A percentile compares a stretch with the other conserved stretches of the same genome.
Conservation (phyloP, 2,888 invertebrate species). For the Euspilapteryx auroguttella region DNA sequence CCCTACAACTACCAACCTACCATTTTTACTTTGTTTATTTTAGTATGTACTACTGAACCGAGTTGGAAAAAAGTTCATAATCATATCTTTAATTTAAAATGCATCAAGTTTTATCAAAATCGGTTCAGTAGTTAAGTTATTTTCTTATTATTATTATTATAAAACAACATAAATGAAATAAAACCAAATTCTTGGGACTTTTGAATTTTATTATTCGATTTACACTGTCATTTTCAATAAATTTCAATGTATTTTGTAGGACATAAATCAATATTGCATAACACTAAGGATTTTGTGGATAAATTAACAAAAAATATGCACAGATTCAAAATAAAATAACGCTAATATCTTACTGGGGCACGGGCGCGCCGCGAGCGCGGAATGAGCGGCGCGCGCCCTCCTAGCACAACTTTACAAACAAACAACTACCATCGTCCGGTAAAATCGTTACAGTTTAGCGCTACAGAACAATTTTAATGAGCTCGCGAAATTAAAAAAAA, state of each 20-base stretch:
- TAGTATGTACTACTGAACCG: too few relatives aligned
- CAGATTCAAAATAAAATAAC: slow-evolving; percentile 57
- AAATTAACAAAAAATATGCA: slow-evolving; percentile 59
- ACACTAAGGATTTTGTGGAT: slow-evolving; percentile 59
- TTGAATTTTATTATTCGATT: slow-evolving; percentile 62
- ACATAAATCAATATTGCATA: slow-evolving; percentile 61
- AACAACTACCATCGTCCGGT: slow-evolving; percentile 44
- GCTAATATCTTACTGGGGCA: slow-evolving; percentile 60
- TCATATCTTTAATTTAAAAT: too few relatives aligned
- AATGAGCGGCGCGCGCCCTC: slow-evolving; percentile 40
- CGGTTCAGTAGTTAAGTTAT: too few relatives aligned
- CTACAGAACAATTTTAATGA: slow-evolving; percentile 40
- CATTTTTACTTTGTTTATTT: too few relatives aligned
- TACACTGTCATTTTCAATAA: slow-evolving; percentile 63
- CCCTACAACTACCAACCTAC: too few relatives aligned
- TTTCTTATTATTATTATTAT: too few relatives aligned
- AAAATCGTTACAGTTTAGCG: slow-evolving; percentile 43
- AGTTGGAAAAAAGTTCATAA: too few relatives aligned
- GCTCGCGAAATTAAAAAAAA: slow-evolving; percentile 54
- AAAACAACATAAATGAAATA: slow-evolving; percentile 16
- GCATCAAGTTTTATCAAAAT: too few relatives aligned
- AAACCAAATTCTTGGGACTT: slow-evolving; percentile 47
- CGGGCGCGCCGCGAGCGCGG: slow-evolving; percentile 22
- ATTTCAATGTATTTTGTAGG: slow-evolving; percentile 61
- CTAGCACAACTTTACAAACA: slow-evolving; percentile 52